These are phyloP conservation scores for Acleris cristana DNA, from an alignment of 2,888 invertebrate species.

Conservation along the genomic window DNA sequence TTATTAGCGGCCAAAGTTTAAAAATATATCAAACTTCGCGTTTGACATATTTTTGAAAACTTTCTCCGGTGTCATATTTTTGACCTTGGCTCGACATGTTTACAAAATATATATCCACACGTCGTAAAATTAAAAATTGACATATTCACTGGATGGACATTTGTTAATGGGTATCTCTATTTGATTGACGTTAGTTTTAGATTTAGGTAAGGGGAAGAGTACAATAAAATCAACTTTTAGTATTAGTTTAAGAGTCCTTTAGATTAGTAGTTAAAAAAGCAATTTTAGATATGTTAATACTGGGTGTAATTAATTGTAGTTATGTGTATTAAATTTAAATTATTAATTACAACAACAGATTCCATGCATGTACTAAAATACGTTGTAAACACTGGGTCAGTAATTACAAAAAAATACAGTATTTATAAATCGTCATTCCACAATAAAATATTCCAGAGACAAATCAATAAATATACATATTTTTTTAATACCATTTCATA, in stretches of 20 bases:
- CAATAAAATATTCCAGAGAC: not conserved
- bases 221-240: constrained; percentile 70
- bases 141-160: not conserved
- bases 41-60: no score
- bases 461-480: constrained; percentile 3
- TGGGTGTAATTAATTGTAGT: not conserved
- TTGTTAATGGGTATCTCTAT: constrained; percentile 32
- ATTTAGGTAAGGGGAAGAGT: constrained; percentile 63
- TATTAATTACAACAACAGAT: no score
- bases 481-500: constrained; percentile 43
- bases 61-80: no score
- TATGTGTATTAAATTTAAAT: no score
- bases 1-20: no score
- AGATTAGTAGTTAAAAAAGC: constrained; percentile 52
- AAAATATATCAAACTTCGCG: no score
- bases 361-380: no score
- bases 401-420: no score
- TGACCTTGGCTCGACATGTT: no score
- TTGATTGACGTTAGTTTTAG: constrained; percentile 39
- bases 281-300: constrained; percentile 27
- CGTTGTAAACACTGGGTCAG: no score
- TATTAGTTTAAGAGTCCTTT: constrained; percentile 60
- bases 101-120: no score
- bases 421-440: not conserved
- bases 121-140: no score